phyloP scores from a whole-genome alignment of 2,888 invertebrate species.

The Mycalesis mineus region DNA sequence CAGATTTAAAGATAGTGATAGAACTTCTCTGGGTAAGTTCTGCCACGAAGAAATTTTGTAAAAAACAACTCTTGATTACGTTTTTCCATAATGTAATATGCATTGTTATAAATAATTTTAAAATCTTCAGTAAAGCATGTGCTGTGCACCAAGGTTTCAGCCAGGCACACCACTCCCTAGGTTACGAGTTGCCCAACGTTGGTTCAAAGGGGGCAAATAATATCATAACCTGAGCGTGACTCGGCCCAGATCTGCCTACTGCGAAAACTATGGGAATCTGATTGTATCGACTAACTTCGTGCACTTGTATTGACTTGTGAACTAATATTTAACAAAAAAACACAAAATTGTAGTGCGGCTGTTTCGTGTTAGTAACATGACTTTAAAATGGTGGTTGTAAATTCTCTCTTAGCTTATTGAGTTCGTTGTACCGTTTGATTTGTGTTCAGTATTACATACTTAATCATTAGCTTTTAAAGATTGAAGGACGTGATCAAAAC shows the following conservation, averaged over 20 bases:
- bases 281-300: conserved; percentile 19
- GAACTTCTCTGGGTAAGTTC: too few species aligned
- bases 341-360: background rate
- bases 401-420: too few species aligned
- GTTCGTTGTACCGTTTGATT: too few species aligned
- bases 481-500: too few species aligned
- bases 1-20: too few species aligned
- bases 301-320: conserved; percentile 2
- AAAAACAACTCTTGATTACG: too few species aligned
- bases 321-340: background rate
- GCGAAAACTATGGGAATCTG: conserved; percentile 27
- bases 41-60: too few species aligned
- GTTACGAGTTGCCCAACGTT: conserved; percentile 54
- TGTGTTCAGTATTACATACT: too few species aligned
- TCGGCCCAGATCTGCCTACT: conserved; percentile 26
- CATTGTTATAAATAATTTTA: background rate
- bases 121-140: conserved; percentile 4
- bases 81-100: too few species aligned
- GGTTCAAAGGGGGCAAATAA: conserved; percentile 57
- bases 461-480: too few species aligned
- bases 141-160: background rate
- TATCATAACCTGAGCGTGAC: conserved; percentile 62
- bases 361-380: too few species aligned
- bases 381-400: too few species aligned
- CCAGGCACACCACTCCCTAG: conserved; percentile 46